These are phyloP conservation scores for Ellobium chinense DNA, from an alignment of 2,888 invertebrate genomes.

Conservation along the genomic window DNA sequence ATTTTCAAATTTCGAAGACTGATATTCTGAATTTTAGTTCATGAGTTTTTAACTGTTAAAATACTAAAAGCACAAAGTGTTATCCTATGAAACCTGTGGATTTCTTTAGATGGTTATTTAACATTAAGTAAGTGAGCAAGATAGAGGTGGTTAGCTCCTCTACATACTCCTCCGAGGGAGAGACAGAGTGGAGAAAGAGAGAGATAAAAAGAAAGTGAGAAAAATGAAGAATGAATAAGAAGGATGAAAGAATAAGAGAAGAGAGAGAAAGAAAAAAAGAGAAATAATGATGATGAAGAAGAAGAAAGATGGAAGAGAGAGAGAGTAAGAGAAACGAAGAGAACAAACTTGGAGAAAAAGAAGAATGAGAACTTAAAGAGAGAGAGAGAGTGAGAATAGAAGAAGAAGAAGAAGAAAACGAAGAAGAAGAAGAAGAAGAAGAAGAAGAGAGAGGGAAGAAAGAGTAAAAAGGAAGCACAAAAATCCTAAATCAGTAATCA, in stretches of 20 bases:
- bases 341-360: not conserved
- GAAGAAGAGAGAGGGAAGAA: no score
- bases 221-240: conserved; percentile 4
- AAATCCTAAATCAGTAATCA: no score
- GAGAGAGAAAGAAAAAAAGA: conserved; percentile 25
- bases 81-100: no score
- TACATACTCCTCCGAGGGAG: not conserved
- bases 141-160: no score
- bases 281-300: not conserved
- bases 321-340: not conserved
- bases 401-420: not conserved
- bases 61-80: no score
- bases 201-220: not conserved
- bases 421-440: conserved; percentile 1
- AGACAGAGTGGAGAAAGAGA: not conserved
- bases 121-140: no score
- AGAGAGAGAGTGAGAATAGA: not conserved
- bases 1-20: no score
- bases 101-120: no score
- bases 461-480: no score
- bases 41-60: no score
- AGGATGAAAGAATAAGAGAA: not conserved
- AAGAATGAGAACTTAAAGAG: not conserved
- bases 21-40: no score
- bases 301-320: conserved; percentile 6